Base-by-base conservation (phyloP, 2,113 vertebrate genomes). In the Indicator indicator region DNA sequence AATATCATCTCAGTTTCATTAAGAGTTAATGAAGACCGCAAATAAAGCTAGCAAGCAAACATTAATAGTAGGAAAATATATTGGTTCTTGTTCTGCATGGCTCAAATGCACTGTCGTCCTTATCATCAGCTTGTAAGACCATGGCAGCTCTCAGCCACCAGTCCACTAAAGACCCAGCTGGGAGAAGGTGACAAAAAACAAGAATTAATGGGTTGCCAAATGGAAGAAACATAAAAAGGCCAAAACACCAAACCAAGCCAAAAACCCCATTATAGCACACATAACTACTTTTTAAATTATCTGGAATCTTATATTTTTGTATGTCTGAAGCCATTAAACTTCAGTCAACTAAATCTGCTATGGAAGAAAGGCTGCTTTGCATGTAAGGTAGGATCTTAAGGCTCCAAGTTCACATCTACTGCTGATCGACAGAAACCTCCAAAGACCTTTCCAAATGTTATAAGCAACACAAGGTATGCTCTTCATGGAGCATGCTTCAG, bases 61-160 rank as follows among this genome's bases (percentile, higher is more conserved):
- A 38, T 4, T 78, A 63, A 78, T 7, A 83, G 27, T 28, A 27
- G 81, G 30, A 85, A 87, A 72, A 75, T 0, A 0, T n/a, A 44
- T 6, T 28, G 14, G 13, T 44, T 16, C 36, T 36, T 71, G 20
- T 64, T 38, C 19, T 86, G 38, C 16, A 44, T 11, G 10, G 40
- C 10, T 95, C 73, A 91, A 92, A 86, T n/a, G 70, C 75, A 88
- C 38, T 59, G 84, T 91, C 83, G 76, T 86, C 76, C 63, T 91
- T 74, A 54, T 88, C 80, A 78, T 71, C 84, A 88, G 81, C 55
- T 65, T 92, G 71, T 33, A 70, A 90, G 68, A 74, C 24, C 6
- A 3, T 1, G 5, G 5, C 36, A 54, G 81, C 44, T 16, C 83
- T 92, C 71, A 56, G 86, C 38, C 16, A 7, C 54, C 81, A 86